Evolutionary conservation across 1,140 invertebrate species (phyloP), one percentile per base, ranked within the genome.

Genomic region (Leptinotarsa undecemlineata): DNA sequence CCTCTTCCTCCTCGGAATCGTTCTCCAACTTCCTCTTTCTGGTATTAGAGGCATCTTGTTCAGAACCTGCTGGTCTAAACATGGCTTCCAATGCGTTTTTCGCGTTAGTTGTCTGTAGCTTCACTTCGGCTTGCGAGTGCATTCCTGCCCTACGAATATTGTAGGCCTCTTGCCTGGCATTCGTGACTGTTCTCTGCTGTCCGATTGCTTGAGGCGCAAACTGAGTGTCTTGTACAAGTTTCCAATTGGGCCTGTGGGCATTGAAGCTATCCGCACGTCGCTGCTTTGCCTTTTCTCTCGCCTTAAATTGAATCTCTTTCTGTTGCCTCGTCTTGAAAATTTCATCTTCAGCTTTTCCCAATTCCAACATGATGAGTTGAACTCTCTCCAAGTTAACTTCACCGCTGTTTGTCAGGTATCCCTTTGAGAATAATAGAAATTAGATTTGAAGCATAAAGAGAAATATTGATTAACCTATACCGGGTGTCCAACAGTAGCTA

Each of bases 331-430:
- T 93, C 83, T 95, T 95, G 85, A 99, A 99, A 80, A 99, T 99
- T 86, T 98, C 94, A 88, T 99, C 98, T 86, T 99, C 98, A 4
- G 93, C 92, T 84, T 94, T 90, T 2, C 98, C 98, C 42, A 99
- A 87, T 84, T 98, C 95, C 64, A 90, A 89, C 92, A 99, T 92
- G 26, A 99, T 98, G 73, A 98, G 85, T 86, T 99, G 96, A 23
- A 99, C 97, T 74, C 97, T 88, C 74, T 94, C 91, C 64, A 99
- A 87, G 85, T 97, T 93, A 3, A 99, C 96, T 77, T 96, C 91
- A 1, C 98, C 98, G 78, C 94, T 97, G 80, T 98, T 91, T 2
- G 98, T 99, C 60, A 99, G 87, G 88, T 94, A 99, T n/a, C 96
- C 96, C 93, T 95, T 57, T 2, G 0, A 63, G 85, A 87, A 83